phyloP scores from a whole-genome alignment of 2,888 invertebrate genomes.

The Ophion slaviceki region DNA sequence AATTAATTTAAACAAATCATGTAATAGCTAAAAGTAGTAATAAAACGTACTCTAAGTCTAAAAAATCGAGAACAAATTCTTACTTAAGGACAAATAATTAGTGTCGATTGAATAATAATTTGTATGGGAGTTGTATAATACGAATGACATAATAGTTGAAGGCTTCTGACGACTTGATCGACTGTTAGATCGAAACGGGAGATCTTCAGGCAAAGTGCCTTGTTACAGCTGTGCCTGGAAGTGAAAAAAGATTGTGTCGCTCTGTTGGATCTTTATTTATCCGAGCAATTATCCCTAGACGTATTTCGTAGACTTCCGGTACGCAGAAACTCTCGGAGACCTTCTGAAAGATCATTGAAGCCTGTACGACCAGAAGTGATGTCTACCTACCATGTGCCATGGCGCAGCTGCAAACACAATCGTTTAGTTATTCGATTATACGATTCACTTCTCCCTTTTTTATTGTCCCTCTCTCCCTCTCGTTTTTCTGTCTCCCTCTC shows the following conservation, averaged over 20 bases:
- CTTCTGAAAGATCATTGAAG: conserved; percentile 18
- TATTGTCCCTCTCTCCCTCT: conserved; percentile 27
- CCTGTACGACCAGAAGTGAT: conserved; percentile 6
- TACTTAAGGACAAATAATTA: too few relatives aligned
- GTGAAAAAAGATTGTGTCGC: conserved; percentile 25
- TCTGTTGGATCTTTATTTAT: conserved; percentile 32
- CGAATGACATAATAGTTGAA: too few relatives aligned
- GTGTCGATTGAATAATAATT: too few relatives aligned
- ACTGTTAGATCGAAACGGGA: background rate
- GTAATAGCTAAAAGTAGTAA: too few relatives aligned
- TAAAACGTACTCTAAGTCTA: too few relatives aligned
- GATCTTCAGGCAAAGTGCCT: background rate
- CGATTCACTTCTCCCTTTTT: conserved; percentile 67
- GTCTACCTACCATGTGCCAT: conserved; percentile 53
- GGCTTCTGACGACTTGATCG: background rate
- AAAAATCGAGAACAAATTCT: too few relatives aligned
- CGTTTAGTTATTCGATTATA: conserved; percentile 76
- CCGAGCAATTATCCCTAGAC: conserved; percentile 38
- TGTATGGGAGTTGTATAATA: too few relatives aligned
- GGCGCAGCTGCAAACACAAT: conserved; percentile 74
- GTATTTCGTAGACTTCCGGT: conserved; percentile 59
- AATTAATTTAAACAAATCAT: too few relatives aligned
- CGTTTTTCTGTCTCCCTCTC: conserved; percentile 58
- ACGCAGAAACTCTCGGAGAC: conserved; percentile 28
- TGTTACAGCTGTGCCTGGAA: conserved; percentile 23